Evolutionary conservation across 2,113 vertebrate genomes (phyloP), one percentile per base, ranked within the genome.

Genomic region (Pelobates fuscus): DNA sequence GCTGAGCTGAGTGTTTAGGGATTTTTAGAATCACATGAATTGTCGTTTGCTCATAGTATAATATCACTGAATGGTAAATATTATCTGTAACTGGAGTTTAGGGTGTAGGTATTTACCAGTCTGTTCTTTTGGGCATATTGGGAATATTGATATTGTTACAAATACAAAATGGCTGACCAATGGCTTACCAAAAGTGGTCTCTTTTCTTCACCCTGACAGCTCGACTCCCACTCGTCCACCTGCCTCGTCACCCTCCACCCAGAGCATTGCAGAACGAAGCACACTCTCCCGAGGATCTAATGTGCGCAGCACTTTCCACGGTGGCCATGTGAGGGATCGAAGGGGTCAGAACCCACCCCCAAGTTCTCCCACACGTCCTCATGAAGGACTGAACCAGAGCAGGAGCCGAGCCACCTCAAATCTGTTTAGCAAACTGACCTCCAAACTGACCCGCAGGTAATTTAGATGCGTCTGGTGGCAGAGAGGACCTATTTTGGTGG

Each of bases 381-480:
- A 94, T 0, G 94, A 97, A 37, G 88, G 93, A 65, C 76, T 94
- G 81, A 92, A 94, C 10, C 84, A 93, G 1, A 90, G 92, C 68
- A 89, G 95, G 64, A 92, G 90, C 41, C 90, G 95, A 0, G 90
- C 93, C 78, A 93, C 95, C 0, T 89, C 92, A 85, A 97, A 95
- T 89, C 91, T 98, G 81, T 94, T 98, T 69, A 95, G 93, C 82
- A 98, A 98, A 75, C 82, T 98, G 84, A 96, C 95, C 80, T 97
- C 95, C 84, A 98, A 96, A 85, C 79, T 98, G 86, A 95, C 93
- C 12, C 93, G 95, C 88, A 93, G 95, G 95, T 98, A 89, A 93
- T 91, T 2, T 25, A 0, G 0, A 57, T 12, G 18, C 11, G 44
- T 21, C 2, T 8, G 14, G 44, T 15, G 52, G 29, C 46, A 24